These are phyloP conservation scores for Cossypha dichroa DNA, from an alignment of 2,797 vertebrate genomes.

Conservation along the genomic window DNA sequence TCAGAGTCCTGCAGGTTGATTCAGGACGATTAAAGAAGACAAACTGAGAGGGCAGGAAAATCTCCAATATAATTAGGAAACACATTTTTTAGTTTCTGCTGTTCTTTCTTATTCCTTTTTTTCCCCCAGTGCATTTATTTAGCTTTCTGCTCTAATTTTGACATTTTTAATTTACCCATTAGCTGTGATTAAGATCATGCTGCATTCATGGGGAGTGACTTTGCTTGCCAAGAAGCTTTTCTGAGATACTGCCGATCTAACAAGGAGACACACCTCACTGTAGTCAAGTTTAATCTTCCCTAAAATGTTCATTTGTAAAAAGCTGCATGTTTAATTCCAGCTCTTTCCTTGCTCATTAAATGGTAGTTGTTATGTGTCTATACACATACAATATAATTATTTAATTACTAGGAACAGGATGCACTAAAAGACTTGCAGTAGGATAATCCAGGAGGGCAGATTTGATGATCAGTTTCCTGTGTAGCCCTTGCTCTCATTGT, in stretches of 20 bases:
- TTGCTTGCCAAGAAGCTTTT: neutral
- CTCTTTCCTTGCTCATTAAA: neutral
- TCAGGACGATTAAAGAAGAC: neutral
- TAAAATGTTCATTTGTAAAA: neutral
- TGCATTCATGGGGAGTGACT: neutral
- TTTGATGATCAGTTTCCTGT: neutral
- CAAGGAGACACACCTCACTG: neutral
- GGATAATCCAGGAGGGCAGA: neutral
- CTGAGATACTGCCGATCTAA: neutral
- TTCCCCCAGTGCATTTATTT: neutral
- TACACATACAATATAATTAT: neutral
- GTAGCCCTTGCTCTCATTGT: neutral
- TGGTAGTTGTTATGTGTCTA: neutral
- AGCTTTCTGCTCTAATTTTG: neutral
- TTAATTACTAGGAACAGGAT: neutral
- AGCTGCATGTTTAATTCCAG: neutral
- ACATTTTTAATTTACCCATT: slow-evolving; percentile 7
- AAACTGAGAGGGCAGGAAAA: neutral
- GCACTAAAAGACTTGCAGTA: neutral
- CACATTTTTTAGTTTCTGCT: neutral
- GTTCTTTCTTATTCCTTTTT: neutral
- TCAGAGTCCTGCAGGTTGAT: neutral
- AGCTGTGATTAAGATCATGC: neutral
- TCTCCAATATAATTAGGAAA: neutral
- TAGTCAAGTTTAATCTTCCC: neutral